Conservation (phyloP, 1,140 invertebrate species). For the Heliothis subflexa region DNA sequence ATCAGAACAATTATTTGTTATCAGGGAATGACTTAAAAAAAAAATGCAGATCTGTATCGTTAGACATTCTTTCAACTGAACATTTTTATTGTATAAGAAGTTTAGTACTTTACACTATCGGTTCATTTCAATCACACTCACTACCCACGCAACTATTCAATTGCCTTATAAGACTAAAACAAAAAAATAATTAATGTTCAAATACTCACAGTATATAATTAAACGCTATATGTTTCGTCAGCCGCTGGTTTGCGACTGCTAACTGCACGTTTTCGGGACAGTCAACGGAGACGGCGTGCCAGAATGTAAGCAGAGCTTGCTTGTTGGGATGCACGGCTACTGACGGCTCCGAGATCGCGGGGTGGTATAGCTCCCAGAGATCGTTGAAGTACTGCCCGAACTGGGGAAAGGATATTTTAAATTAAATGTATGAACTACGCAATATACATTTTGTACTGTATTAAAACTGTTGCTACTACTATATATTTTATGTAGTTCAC, state of each 20-base stretch:
- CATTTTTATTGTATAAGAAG: too few relatives aligned
- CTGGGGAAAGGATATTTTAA: constrained; percentile 75
- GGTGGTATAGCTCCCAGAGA: constrained; percentile 97
- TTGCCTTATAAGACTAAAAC: too few relatives aligned
- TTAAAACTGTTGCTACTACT: background rate
- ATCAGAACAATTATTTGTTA: background rate
- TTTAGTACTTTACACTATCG: background rate
- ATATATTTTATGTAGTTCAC: too few relatives aligned
- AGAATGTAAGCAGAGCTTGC: constrained; percentile 96
- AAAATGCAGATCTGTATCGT: background rate
- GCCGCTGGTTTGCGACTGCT: constrained; percentile 93
- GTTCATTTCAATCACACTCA: background rate
- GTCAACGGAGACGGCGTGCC: constrained; percentile 96
- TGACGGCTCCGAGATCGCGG: constrained; percentile 97
- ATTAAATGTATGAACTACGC: background rate
- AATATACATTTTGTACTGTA: background rate
- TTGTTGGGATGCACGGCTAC: constrained; percentile 98
- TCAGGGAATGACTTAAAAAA: background rate
- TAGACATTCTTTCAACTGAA: too few relatives aligned
- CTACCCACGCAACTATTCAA: too few relatives aligned
- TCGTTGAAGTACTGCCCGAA: constrained; percentile 96
- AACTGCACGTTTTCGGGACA: constrained; percentile 96
- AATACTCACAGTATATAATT: constrained; percentile 97
- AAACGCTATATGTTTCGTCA: constrained; percentile 97
- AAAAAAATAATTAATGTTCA: background rate